Evolutionary conservation across 2,113 vertebrate genomes (phyloP), one percentile per base, ranked within the genome.

Genomic region (Ceyx melanurus): DNA sequence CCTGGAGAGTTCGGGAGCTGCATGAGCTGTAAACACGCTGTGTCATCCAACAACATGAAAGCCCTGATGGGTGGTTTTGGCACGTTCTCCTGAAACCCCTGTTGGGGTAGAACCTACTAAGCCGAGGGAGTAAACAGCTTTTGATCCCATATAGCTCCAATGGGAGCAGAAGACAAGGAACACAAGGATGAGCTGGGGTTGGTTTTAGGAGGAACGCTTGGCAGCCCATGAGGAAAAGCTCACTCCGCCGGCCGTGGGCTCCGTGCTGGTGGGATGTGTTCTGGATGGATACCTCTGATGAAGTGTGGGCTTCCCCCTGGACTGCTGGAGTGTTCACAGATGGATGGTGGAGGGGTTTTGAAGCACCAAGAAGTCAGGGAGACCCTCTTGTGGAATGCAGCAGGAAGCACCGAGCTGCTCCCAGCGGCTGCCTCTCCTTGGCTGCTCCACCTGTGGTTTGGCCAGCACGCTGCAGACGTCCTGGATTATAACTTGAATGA

Each of bases 31-130:
- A 91, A 96, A 96, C 91, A 93, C 72, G 29, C 76, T 83, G 87
- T 95, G 82, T 94, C 94, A 96, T 96, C 82, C 68, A 93, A 85
- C 82, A 95, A 89, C 91, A 78, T 75, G 79, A 93, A 92, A 95
- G 89, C 61, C 60, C 72, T 18, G 72, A 72, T 37, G 33, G 76
- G 87, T 0, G 1, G 72, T 75, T 89, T 93, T 92, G 94, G 94
- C 96, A 92, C 87, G 33, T 93, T 91, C 22, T 93, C 51, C 48
- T 78, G 79, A 88, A 93, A 54, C 50, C 45, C 82, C 0, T 50
- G 0, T 78, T 88, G 75, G 54, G 94, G 45, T 57, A 76, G 67
- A 95, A 82, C 58, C 78, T 86, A 51, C 64, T 29, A 60, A 90
- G 50, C 56, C 48, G 57, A 23, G 90, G 72, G 42, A 96, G 58